A percentile compares a stretch with the other conserved stretches of the same genome.
Evolutionary conservation across 2,888 invertebrate genomes (phyloP).

Genomic region (Minunthozetes semirufus): DNA sequence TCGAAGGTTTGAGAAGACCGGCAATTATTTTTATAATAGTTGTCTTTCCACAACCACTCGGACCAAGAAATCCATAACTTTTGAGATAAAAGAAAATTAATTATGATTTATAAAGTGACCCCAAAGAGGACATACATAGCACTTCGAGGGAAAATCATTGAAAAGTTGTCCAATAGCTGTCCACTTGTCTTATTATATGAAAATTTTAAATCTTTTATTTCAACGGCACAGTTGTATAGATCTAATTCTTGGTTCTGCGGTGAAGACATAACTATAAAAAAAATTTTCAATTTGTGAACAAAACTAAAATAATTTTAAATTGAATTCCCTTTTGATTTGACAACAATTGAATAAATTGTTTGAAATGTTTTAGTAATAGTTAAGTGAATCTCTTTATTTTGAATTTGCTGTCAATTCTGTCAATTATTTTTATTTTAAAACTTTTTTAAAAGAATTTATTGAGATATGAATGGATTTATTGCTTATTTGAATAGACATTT

Average conservation of each 20-base stretch:
- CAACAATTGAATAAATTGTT: too few species aligned
- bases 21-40: background rate
- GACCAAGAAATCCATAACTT: conserved; percentile 1
- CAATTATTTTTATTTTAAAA: too few species aligned
- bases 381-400: too few species aligned
- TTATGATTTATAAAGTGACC: background rate
- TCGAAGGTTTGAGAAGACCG: background rate
- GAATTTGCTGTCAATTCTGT: too few species aligned
- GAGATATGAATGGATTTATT: too few species aligned
- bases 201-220: background rate
- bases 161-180: background rate
- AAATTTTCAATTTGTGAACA: too few species aligned
- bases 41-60: background rate
- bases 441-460: too few species aligned
- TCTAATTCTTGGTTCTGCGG: background rate
- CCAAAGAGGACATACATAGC: background rate
- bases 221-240: background rate
- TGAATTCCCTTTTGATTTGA: too few species aligned
- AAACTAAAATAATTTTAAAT: too few species aligned
- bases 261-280: too few species aligned
- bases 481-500: too few species aligned
- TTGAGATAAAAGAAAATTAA: background rate
- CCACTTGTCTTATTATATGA: background rate
- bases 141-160: background rate
- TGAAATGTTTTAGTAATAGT: too few species aligned